These are phyloP conservation scores for Diplolepis rosae DNA, from an alignment of 2,888 invertebrate genomes.

Conservation along the genomic window DNA sequence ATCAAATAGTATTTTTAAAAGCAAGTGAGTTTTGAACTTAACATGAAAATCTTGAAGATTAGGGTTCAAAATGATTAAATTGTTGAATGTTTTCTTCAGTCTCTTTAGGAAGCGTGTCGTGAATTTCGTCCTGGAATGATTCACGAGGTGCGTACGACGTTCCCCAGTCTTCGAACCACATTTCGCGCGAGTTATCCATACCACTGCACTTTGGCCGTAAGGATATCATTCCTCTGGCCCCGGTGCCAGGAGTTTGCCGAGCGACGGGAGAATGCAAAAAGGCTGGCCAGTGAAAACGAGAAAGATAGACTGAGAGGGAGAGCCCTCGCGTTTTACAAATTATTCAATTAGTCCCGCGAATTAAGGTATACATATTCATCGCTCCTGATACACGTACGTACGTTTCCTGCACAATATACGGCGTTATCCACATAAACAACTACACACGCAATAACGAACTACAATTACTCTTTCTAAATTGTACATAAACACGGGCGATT, in stretches of 20 bases:
- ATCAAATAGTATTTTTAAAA: too few species aligned
- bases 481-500: conserved; percentile 9
- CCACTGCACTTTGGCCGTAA: conserved; percentile 51
- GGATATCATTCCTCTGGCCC: conserved; percentile 55
- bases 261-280: conserved; percentile 44
- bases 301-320: conserved; percentile 35
- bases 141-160: conserved; percentile 36
- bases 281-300: conserved; percentile 34
- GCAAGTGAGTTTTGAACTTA: too few species aligned
- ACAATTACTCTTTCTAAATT: background rate
- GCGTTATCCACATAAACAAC: conserved; percentile 69
- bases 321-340: conserved; percentile 71
- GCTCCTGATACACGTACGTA: conserved; percentile 62
- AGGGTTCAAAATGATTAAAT: background rate
- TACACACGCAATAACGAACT: conserved; percentile 67
- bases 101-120: conserved; percentile 29
- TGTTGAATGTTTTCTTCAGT: conserved; percentile 28
- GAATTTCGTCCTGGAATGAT: conserved; percentile 38
- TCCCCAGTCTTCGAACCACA: conserved; percentile 52
- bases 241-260: conserved; percentile 36
- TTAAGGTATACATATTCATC: conserved; percentile 74
- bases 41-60: background rate
- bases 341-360: conserved; percentile 74
- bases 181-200: conserved; percentile 64
- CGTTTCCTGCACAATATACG: conserved; percentile 55